Evolutionary conservation across 2,888 invertebrate species (phyloP).

Genomic region (Tenthredo amoena): DNA sequence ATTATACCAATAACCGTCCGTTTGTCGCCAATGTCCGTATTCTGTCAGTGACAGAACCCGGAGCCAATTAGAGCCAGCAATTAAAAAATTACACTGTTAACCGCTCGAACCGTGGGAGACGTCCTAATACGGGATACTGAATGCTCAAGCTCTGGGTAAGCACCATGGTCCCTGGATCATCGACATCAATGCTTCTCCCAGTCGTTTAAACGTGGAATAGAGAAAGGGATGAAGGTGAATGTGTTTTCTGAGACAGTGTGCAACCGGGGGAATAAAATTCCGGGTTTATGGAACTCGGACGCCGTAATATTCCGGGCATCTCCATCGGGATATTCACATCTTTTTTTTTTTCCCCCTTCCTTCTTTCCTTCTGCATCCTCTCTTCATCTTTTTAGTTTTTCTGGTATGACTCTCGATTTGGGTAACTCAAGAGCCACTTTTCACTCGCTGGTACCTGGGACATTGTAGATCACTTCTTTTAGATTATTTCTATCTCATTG

Average conservation of each 20-base stretch:
- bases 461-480: constrained; percentile 34
- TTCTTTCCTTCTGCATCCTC: background rate
- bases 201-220: background rate
- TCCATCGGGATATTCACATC: constrained; percentile 26
- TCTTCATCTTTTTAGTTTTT: background rate
- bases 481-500: constrained; percentile 18
- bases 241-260: background rate
- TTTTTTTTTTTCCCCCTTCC: too few relatives aligned
- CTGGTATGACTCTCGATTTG: constrained; percentile 3
- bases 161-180: background rate
- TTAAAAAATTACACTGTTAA: constrained; percentile 71
- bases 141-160: background rate
- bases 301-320: constrained; percentile 43
- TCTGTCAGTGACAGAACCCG: constrained; percentile 74
- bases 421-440: background rate
- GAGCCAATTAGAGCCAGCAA: constrained; percentile 75
- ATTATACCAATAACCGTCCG: constrained; percentile 31
- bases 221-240: background rate
- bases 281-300: constrained; percentile 47
- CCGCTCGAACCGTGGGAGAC: constrained; percentile 55
- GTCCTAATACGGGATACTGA: constrained; percentile 41
- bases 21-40: constrained; percentile 62
- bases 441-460: background rate
- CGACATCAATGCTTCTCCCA: background rate
- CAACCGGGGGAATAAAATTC: constrained; percentile 33